Evolutionary conservation across 1,140 invertebrate species (phyloP), one percentile per base, ranked within the genome.

Genomic region (Myzus persicae): DNA sequence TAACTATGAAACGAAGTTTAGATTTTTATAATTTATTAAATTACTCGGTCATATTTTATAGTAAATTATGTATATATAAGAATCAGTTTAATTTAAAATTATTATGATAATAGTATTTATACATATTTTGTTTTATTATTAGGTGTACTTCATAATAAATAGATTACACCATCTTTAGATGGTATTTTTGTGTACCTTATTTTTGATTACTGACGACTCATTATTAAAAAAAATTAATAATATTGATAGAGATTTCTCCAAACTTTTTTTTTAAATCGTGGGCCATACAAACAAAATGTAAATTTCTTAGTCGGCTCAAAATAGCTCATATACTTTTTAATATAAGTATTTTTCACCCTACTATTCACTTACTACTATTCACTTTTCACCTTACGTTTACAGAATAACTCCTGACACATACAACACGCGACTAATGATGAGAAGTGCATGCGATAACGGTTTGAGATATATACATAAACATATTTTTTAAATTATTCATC

Each of bases 401-500:
- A n/a, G n/a, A n/a, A n/a, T n/a, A n/a, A n/a, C n/a, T n/a, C n/a
- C n/a, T n/a, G n/a, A n/a, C n/a, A 76, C 31, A 6, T n/a, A n/a
- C 1, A n/a, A 9, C 59, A 67, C 14, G 59, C 11, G 31, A 18
- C 31, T 18, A n/a, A 67, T 67, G 11, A 18, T 67, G n/a, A 67
- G 31, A 67, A 76, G 11, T n/a, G 2, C 14, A n/a, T 76, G 14
- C 14, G n/a, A 76, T n/a, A 18, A 36, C 59, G 14, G 14, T 76
- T n/a, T n/a, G 4, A 5, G 31, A 18, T n/a, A n/a, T n/a, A n/a
- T n/a, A 76, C 24, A 76, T 76, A n/a, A n/a, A n/a, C n/a, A n/a
- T n/a, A n/a, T n/a, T 76, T 76, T n/a, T 76, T 76, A 76, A 14
- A 76, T 76, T 76, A 76, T 76, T 76, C 31, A n/a, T 76, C 59